A percentile compares a stretch with the other conserved stretches of the same genome.
Evolutionary conservation across 1,140 invertebrate species (phyloP).

Genomic region (Trichonephila inaurata): DNA sequence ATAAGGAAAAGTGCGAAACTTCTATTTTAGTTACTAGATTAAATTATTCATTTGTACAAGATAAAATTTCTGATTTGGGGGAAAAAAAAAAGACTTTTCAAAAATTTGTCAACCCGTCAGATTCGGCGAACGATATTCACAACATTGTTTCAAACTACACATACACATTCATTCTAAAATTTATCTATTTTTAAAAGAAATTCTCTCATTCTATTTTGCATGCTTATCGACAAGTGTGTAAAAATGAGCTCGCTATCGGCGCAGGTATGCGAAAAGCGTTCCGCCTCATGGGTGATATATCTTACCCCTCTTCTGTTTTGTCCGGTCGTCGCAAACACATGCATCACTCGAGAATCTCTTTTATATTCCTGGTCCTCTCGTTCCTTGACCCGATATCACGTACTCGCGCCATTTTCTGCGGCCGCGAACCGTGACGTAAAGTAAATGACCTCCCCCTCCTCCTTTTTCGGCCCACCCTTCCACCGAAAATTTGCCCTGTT

Average conservation of each 20-base stretch:
- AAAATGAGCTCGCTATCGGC: not conserved
- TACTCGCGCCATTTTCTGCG: conserved; percentile 65
- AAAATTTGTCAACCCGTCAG: too few species aligned
- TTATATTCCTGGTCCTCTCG: conserved; percentile 18
- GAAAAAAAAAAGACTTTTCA: too few species aligned
- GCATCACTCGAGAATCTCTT: conserved; percentile 18
- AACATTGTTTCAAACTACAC: too few species aligned
- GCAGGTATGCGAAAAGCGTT: conserved; percentile 23
- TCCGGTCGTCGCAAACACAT: conserved; percentile 6
- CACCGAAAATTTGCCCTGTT: conserved; percentile 29
- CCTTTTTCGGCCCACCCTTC: not conserved
- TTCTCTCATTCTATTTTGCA: not conserved
- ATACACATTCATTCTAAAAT: too few species aligned
- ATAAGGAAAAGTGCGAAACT: too few species aligned
- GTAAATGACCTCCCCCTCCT: conserved; percentile 71
- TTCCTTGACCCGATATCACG: conserved; percentile 70
- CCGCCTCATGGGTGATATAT: conserved; percentile 32
- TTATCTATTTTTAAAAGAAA: too few species aligned
- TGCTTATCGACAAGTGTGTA: not conserved
- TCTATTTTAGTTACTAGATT: too few species aligned
- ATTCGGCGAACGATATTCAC: too few species aligned
- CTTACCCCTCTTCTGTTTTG: not conserved
- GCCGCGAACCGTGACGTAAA: conserved; percentile 69
- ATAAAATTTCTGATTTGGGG: too few species aligned
- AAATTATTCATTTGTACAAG: too few species aligned